A percentile compares a stretch with the other conserved stretches of the same genome.
phyloP scores from a whole-genome alignment of 2,797 vertebrate genomes.

The Prionace glauca region DNA sequence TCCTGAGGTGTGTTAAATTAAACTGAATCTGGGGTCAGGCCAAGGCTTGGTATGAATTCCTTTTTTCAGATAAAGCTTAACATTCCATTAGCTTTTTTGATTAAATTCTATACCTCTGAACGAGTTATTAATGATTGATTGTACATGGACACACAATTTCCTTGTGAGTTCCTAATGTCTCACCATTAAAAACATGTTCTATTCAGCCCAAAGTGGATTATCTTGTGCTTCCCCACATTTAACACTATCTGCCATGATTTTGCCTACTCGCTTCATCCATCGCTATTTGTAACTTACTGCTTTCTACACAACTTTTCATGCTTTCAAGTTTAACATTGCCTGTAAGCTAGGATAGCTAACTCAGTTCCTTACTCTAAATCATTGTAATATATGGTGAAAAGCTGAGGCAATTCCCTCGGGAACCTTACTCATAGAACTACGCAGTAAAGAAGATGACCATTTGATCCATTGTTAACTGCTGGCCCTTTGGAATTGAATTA shows the following conservation, averaged over 20 bases:
- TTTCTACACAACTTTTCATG: not conserved
- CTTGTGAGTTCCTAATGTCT: not conserved
- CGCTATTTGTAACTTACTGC: not conserved
- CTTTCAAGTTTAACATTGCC: not conserved
- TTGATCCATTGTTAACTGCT: not conserved
- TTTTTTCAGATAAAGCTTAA: not conserved
- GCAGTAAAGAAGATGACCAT: not conserved
- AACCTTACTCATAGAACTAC: not conserved
- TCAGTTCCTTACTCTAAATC: not conserved
- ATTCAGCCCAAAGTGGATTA: not conserved
- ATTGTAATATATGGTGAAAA: not conserved
- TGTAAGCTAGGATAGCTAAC: not conserved
- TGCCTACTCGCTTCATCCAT: not conserved
- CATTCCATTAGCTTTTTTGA: not conserved
- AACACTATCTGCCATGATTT: not conserved
- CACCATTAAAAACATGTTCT: not conserved
- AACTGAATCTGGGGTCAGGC: not conserved
- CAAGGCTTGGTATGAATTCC: not conserved
- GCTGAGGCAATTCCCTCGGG: not conserved
- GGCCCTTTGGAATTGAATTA: not conserved
- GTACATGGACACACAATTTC: not conserved
- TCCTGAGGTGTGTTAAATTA: not conserved
- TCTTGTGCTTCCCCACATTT: not conserved
- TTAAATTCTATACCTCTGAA: no score
- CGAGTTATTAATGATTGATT: not conserved